phyloP scores from a whole-genome alignment of 1,140 invertebrate species.

The Tetranychus cinnabarinus region DNA sequence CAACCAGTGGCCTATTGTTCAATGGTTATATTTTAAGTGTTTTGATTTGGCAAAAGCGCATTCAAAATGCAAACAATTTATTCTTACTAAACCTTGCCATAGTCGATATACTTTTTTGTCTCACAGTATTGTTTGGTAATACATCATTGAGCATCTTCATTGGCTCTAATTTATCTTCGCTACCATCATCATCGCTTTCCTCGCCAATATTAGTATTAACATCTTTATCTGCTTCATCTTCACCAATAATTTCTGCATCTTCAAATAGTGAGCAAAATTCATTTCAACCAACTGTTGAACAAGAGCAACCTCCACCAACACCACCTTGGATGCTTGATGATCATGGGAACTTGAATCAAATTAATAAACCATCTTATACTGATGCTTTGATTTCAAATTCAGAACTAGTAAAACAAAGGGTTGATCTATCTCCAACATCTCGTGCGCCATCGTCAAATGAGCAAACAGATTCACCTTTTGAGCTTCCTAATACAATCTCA shows the following conservation, averaged over 20 bases:
- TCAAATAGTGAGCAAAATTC: too few relatives aligned
- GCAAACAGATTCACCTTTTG: too few relatives aligned
- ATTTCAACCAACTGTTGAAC: too few relatives aligned
- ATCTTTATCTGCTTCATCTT: not conserved
- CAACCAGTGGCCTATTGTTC: constrained; percentile 10
- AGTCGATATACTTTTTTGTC: constrained; percentile 37
- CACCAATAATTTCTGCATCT: constrained; percentile 14
- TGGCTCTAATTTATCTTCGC: not conserved
- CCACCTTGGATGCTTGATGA: too few relatives aligned
- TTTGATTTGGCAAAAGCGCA: constrained; percentile 19
- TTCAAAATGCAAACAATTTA: constrained; percentile 35
- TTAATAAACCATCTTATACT: too few relatives aligned
- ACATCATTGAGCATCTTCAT: constrained; percentile 20
- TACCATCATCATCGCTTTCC: not conserved
- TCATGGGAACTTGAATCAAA: too few relatives aligned
- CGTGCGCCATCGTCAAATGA: too few relatives aligned
- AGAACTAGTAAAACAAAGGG: not conserved
- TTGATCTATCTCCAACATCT: not conserved
- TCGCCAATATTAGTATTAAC: too few relatives aligned
- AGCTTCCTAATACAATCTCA: too few relatives aligned
- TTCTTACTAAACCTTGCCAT: constrained; percentile 41
- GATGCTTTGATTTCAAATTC: too few relatives aligned
- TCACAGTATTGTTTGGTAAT: constrained; percentile 29
- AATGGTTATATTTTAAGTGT: constrained; percentile 13
- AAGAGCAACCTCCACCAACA: too few relatives aligned